phyloP scores from a whole-genome alignment of 2,113 vertebrate genomes.

The Oryzias curvinotus region DNA sequence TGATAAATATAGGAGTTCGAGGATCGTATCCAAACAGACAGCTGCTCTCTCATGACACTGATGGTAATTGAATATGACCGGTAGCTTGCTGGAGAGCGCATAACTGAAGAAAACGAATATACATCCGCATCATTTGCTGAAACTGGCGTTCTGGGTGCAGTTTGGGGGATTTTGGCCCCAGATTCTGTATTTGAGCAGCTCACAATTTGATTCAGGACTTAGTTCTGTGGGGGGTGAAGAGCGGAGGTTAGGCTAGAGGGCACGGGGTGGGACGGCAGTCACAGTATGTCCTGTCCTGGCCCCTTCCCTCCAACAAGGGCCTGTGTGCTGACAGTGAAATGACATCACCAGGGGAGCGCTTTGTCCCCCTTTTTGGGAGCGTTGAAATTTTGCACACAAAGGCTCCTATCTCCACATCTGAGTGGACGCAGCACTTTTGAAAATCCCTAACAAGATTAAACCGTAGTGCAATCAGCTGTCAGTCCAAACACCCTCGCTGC shows the following conservation, averaged over 20 bases:
- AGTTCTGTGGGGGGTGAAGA: constrained; percentile 9
- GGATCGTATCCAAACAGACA: constrained; percentile 45
- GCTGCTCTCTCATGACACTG: constrained; percentile 53
- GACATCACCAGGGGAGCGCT: constrained; percentile 72
- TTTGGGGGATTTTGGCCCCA: constrained; percentile 22
- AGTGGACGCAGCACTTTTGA: constrained; percentile 81
- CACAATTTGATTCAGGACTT: neutral
- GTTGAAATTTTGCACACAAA: constrained; percentile 76
- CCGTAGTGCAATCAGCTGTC: constrained; percentile 71
- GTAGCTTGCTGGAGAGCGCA: constrained; percentile 40
- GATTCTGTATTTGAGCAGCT: neutral
- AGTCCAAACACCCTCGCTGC: constrained; percentile 55
- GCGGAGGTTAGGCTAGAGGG: constrained; percentile 5
- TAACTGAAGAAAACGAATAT: constrained; percentile 41
- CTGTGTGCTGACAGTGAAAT: constrained; percentile 70
- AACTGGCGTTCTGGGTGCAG: constrained; percentile 20
- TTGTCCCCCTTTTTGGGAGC: constrained; percentile 58
- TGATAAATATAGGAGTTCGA: constrained; percentile 52
- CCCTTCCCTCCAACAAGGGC: constrained; percentile 39
- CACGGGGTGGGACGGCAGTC: constrained; percentile 25
- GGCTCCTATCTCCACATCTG: constrained; percentile 76
- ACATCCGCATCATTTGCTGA: constrained; percentile 12
- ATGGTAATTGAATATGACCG: constrained; percentile 42
- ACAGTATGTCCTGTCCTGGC: constrained; percentile 52
- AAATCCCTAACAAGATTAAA: constrained; percentile 81